A percentile compares a stretch with the other conserved stretches of the same genome.
Evolutionary conservation across 2,888 invertebrate species (phyloP).

Genomic region (Calameuta pallipes): DNA sequence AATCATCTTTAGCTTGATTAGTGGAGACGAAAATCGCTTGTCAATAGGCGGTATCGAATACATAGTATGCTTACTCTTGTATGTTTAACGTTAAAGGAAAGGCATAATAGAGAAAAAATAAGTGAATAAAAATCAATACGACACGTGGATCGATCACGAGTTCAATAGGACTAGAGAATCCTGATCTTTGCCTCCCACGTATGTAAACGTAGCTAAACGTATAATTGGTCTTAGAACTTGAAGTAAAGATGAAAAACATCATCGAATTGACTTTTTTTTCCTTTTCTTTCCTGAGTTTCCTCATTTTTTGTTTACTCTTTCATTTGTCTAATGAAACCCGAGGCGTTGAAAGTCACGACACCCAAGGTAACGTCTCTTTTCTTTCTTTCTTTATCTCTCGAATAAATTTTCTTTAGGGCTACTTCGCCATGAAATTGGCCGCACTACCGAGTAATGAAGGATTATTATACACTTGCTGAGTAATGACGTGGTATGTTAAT

Average conservation of each 20-base stretch:
- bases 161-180: no score
- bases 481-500: conserved; percentile 20
- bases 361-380: conserved; percentile 7
- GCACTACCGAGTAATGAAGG: conserved; percentile 33
- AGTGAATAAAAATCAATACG: no score
- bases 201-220: conserved; percentile 5
- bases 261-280: conserved; percentile 16
- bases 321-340: conserved; percentile 11
- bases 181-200: not conserved
- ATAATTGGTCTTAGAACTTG: conserved; percentile 5
- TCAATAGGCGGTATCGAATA: not conserved
- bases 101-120: no score
- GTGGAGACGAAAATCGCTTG: not conserved
- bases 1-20: not conserved
- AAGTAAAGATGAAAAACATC: conserved; percentile 17
- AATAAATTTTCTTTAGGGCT: conserved; percentile 6
- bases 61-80: no score
- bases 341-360: conserved; percentile 18
- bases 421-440: conserved; percentile 28
- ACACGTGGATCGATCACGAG: no score
- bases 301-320: not conserved
- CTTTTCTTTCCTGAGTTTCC: not conserved
- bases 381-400: not conserved
- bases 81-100: no score
- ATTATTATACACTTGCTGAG: conserved; percentile 44